phyloP scores from a whole-genome alignment of 2,113 vertebrate genomes.

The Orthonyx spaldingii region DNA sequence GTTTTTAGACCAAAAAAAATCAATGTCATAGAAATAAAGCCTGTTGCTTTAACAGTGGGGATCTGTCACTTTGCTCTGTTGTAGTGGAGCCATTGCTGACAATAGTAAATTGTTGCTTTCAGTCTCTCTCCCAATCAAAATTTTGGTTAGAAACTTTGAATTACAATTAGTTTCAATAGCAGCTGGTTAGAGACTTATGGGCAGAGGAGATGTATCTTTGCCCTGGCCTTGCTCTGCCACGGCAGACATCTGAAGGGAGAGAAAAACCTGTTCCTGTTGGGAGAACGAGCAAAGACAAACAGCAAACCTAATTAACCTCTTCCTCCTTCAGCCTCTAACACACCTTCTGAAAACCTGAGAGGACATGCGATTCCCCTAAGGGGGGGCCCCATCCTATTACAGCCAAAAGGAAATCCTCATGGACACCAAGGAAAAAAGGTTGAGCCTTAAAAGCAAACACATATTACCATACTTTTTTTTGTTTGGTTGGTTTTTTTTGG shows the following conservation, averaged over 20 bases:
- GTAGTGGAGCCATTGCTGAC: neutral
- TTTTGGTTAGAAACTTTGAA: neutral
- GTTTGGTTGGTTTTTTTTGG: rapidly evolving
- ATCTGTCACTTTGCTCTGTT: neutral
- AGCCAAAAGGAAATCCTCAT: neutral
- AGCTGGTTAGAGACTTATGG: neutral
- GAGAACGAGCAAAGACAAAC: neutral
- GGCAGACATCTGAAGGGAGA: neutral
- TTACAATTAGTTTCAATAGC: neutral
- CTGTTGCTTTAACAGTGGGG: neutral
- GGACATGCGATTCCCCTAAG: neutral
- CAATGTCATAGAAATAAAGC: neutral
- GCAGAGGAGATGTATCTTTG: neutral
- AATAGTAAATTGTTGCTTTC: neutral
- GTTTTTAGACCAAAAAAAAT: neutral
- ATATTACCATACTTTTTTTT: neutral
- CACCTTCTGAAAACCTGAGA: neutral
- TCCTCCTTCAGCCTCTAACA: neutral
- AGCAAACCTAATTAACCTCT: neutral
- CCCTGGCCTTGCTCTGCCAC: neutral
- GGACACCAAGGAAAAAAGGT: neutral
- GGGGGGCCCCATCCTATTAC: neutral
- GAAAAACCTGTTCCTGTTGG: neutral
- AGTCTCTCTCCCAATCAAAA: neutral
- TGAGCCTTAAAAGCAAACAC: neutral